These are phyloP conservation scores for Collichthys lucidus DNA, from an alignment of 2,113 vertebrate genomes.

Conservation along the genomic window DNA sequence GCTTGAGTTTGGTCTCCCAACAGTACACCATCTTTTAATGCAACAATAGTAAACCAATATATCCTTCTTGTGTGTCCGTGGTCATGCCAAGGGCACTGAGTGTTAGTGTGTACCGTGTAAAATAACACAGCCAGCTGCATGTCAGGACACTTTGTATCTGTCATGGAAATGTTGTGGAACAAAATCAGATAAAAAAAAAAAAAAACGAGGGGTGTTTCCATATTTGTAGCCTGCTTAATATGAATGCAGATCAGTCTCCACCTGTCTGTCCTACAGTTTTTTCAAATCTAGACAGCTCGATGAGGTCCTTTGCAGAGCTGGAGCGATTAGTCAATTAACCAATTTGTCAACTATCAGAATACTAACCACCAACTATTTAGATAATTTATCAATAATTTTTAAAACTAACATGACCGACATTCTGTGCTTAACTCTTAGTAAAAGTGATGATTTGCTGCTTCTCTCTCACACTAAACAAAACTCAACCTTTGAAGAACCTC, in stretches of 20 bases:
- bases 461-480: not conserved
- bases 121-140: not conserved
- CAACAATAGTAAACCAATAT: not conserved
- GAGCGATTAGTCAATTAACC: not conserved
- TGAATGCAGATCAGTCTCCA: not conserved
- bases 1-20: not conserved
- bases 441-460: not conserved
- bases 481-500: not conserved
- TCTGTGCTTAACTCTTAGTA: too few relatives aligned
- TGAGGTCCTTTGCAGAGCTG: not conserved
- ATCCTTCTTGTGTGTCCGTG: not conserved
- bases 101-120: not conserved
- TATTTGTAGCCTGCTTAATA: not conserved
- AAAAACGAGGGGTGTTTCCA: too few relatives aligned
- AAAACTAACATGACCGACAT: not conserved
- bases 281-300: not conserved
- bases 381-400: not conserved
- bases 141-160: not conserved
- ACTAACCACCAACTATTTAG: not conserved
- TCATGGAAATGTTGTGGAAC: not conserved
- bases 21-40: not conserved
- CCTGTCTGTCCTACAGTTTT: not conserved
- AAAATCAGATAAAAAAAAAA: not conserved
- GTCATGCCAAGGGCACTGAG: constrained; percentile 1
- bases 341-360: not conserved